Percentiles rank a stretch among this genome's conserved stretches.
Evolutionary conservation across 2,113 vertebrate species (phyloP).

Genomic region (Leuciscus idus): DNA sequence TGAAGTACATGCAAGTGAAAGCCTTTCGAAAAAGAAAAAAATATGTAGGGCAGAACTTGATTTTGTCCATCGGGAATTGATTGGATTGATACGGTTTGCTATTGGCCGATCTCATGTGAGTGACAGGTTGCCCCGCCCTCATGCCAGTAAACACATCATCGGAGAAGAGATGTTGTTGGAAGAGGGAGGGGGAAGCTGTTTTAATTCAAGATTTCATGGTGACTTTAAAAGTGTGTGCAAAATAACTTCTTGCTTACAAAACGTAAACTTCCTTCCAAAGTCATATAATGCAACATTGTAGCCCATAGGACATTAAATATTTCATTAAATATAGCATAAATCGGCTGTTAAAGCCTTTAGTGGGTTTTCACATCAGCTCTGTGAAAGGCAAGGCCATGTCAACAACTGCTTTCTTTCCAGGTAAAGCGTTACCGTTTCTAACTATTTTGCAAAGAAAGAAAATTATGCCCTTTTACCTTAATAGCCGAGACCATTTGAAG

Average conservation of each 20-base stretch:
- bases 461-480: slow-evolving; percentile 28
- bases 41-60: too few species aligned
- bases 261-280: not conserved
- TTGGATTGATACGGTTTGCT: too few species aligned
- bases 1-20: too few species aligned
- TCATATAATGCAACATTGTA: not conserved
- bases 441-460: slow-evolving; percentile 15
- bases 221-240: not conserved
- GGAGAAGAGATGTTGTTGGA: too few species aligned
- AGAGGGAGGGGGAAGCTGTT: too few species aligned
- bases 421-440: slow-evolving; percentile 5
- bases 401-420: not conserved
- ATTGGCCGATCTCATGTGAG: too few species aligned
- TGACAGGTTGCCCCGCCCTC: too few species aligned
- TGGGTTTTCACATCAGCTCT: not conserved
- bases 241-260: not conserved
- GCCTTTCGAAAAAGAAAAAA: too few species aligned
- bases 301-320: not conserved
- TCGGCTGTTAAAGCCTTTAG: not conserved
- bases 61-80: too few species aligned
- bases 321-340: not conserved
- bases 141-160: too few species aligned
- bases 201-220: not conserved
- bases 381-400: not conserved
- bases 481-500: slow-evolving; percentile 15